Percentiles rank a stretch among this genome's conserved stretches.
phyloP scores from a whole-genome alignment of 2,113 vertebrate genomes.

The Excalfactoria chinensis region DNA sequence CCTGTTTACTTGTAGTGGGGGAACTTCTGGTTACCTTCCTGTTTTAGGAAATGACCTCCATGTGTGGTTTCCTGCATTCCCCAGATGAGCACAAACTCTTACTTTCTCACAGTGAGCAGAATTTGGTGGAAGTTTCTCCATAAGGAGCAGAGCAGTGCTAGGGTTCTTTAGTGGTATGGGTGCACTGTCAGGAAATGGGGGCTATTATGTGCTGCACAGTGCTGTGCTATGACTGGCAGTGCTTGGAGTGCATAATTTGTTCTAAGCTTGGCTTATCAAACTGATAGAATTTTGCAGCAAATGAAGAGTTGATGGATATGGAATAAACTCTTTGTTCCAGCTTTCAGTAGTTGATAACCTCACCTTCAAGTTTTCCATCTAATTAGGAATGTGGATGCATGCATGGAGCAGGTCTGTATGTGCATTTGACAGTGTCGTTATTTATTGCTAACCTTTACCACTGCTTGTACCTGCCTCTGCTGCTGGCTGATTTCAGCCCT shows the following conservation, averaged over 20 bases:
- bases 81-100: background rate
- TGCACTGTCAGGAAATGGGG: background rate
- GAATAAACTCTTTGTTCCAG: background rate
- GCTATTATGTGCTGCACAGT: background rate
- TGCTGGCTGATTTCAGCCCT: slow-evolving; percentile 12
- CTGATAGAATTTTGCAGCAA: background rate
- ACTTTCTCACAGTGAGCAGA: rapidly evolving
- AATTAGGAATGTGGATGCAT: background rate
- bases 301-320: background rate
- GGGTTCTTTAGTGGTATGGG: background rate
- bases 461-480: background rate
- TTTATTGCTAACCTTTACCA: background rate
- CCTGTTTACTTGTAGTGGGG: background rate
- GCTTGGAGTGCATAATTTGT: background rate
- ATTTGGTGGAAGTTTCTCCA: background rate
- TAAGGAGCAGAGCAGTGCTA: rapidly evolving
- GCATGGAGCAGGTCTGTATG: background rate
- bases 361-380: background rate
- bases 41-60: background rate
- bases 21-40: background rate
- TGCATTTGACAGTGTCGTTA: background rate
- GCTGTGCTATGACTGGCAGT: background rate
- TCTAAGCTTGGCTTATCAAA: background rate
- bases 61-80: background rate
- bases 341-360: background rate